phyloP scores from a whole-genome alignment of 2,113 vertebrate genomes.

The Lampris megalopsis region DNA sequence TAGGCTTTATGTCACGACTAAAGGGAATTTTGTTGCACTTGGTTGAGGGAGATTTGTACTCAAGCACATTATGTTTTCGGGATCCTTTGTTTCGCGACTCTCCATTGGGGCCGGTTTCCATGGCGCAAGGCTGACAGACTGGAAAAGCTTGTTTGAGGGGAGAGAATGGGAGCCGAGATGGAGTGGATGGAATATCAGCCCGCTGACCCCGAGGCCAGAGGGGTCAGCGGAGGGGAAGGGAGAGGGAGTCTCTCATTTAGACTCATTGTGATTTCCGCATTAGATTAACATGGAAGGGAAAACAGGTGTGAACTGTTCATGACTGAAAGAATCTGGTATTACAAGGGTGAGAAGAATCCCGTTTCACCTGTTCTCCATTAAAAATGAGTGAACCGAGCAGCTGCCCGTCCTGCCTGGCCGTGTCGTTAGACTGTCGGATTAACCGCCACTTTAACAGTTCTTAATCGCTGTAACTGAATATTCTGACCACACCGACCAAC shows the following conservation, averaged over 20 bases:
- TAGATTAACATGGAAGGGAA: slow-evolving; percentile 22
- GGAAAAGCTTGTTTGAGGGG: slow-evolving; percentile 86
- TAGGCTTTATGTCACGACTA: slow-evolving; percentile 19
- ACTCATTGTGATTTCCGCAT: slow-evolving; percentile 35
- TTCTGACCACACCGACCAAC: not conserved
- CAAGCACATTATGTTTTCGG: slow-evolving; percentile 38
- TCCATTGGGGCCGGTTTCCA: slow-evolving; percentile 86
- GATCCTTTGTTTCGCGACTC: slow-evolving; percentile 84
- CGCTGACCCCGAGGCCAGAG: slow-evolving; percentile 66
- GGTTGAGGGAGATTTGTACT: slow-evolving; percentile 21
- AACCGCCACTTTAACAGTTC: slow-evolving; percentile 19
- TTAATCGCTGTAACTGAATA: slow-evolving; percentile 28
- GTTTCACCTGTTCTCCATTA: slow-evolving; percentile 35
- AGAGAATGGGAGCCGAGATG: slow-evolving; percentile 75
- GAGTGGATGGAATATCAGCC: slow-evolving; percentile 77
- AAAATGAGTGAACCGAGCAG: slow-evolving; percentile 54
- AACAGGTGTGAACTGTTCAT: slow-evolving; percentile 47
- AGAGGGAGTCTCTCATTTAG: not conserved
- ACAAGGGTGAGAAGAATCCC: slow-evolving; percentile 40
- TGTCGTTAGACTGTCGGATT: slow-evolving; percentile 15
- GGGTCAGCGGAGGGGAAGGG: slow-evolving; percentile 1
- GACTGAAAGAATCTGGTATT: slow-evolving; percentile 27
- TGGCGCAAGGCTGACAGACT: slow-evolving; percentile 86
- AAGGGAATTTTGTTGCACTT: slow-evolving; percentile 40
- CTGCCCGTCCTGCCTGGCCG: slow-evolving; percentile 28